Conservation (phyloP, 2,888 invertebrate genomes). For the Allygus modestus region DNA sequence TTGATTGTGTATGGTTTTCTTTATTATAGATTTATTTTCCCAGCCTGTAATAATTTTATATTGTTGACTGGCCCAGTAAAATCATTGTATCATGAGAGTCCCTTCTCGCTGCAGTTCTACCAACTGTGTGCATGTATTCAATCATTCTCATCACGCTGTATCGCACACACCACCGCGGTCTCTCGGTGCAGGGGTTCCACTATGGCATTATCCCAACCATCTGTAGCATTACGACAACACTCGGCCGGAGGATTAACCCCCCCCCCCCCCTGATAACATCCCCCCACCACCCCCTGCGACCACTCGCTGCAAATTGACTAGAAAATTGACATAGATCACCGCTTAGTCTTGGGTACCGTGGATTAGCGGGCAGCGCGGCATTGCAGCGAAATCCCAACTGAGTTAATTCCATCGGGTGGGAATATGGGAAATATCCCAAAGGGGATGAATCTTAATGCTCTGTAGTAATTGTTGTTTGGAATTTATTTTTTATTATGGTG, state of each 20-base stretch:
- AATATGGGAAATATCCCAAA: neutral
- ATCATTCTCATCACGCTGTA: too few species aligned
- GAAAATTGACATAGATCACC: conserved; percentile 60
- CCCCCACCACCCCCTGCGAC: conserved; percentile 14
- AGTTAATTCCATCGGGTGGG: neutral
- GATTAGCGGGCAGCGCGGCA: conserved; percentile 14
- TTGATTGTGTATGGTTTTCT: too few species aligned
- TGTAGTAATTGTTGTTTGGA: too few species aligned
- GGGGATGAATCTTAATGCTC: too few species aligned
- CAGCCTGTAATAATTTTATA: too few species aligned
- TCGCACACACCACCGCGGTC: neutral
- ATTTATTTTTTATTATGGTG: too few species aligned
- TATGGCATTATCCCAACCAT: conserved; percentile 26
- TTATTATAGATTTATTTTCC: too few species aligned
- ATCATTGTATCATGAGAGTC: too few species aligned
- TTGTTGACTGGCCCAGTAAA: too few species aligned
- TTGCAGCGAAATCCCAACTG: neutral
- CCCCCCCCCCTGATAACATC: neutral
- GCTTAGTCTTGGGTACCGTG: conserved; percentile 38
- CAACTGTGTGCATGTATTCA: too few species aligned
- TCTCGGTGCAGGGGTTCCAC: neutral
- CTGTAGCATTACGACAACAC: conserved; percentile 58
- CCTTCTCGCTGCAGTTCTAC: too few species aligned
- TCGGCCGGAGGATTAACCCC: conserved; percentile 38
- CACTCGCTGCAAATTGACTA: conserved; percentile 61